Base-by-base conservation (phyloP, 2,888 invertebrate genomes). In the Pimpla rufipes region DNA sequence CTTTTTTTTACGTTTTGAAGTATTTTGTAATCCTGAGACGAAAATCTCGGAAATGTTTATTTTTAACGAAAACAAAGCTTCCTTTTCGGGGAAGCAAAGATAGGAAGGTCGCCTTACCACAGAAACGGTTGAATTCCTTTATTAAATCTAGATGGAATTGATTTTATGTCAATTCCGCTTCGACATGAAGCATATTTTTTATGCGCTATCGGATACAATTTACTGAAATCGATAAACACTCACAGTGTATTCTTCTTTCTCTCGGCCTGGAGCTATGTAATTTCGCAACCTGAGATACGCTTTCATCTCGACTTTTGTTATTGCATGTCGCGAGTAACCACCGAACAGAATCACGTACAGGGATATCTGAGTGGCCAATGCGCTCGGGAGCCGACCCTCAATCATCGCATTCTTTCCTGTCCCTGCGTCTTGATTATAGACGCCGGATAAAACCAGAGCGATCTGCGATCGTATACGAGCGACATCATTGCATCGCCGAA, bases 251-350 rank as follows among this genome's bases (percentile, higher is more conserved):
- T 62, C 45, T 70, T 37, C 35, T 40, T 35, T 45, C 37, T 75
- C 13, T 23, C n/a, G 8, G 45, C 13, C 8, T 55, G 5, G 7
- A 21, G 45, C 0, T 42, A 18, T 55, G 23, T 74, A 64, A 82
- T 79, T 79, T 71, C 16, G 57, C 57, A 8, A 0, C 35, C 7
- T 6, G 45, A 18, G 64, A 42, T 57, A 73, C 71, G 66, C 76
- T 77, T 71, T 81, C 71, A 59, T 71, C 66, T 71, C 16, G 37
- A 42, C 37, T 59, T 79, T 79, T 66, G 64, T 67, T 29, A 73
- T 59, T 59, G 45, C 59, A 45, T 29, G 11, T 18, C 71, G 45
- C 8, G 57, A 45, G 11, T 59, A 7, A 47, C 45, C 50, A 59
- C 18, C 64, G 70, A 70, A 50, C 6, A 21, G 1, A 79, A 47